Percentiles rank a stretch among this genome's conserved stretches.
These are phyloP conservation scores for Leucoraja erinaceus DNA, from an alignment of 2,113 vertebrate species.

Conservation along the genomic window DNA sequence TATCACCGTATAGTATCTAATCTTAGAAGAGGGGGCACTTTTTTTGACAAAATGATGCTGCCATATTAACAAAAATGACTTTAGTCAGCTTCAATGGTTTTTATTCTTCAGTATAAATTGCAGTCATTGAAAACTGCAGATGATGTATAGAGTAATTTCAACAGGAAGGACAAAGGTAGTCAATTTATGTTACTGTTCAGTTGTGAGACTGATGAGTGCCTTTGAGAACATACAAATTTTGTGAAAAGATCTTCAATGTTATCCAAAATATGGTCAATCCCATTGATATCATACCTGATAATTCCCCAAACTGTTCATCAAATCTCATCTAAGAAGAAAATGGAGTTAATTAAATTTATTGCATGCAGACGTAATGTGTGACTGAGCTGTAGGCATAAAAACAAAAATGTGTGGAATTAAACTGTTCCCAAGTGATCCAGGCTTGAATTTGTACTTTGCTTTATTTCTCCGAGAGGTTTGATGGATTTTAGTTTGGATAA, in stretches of 20 bases:
- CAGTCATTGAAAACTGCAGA: constrained; percentile 23
- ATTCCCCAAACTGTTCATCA: neutral
- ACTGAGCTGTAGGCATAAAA: neutral
- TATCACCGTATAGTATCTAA: neutral
- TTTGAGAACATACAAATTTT: neutral
- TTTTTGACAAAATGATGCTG: constrained; percentile 3
- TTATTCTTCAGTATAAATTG: constrained; percentile 24
- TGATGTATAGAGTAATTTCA: constrained; percentile 32
- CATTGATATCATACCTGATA: neutral
- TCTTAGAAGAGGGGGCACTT: neutral
- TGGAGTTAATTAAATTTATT: neutral
- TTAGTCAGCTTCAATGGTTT: constrained; percentile 17
- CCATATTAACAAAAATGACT: neutral
- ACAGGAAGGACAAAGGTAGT: constrained; percentile 23
- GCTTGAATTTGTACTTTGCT: neutral
- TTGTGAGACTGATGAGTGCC: neutral
- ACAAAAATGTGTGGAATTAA: neutral
- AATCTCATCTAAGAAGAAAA: neutral
- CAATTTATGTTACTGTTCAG: constrained; percentile 27
- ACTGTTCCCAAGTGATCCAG: neutral
- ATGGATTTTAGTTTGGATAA: neutral
- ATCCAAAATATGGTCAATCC: neutral
- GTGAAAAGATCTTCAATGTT: neutral
- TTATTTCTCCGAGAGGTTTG: neutral
- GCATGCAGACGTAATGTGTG: neutral